Evolutionary conservation across 2,888 invertebrate genomes (phyloP), one percentile per base, ranked within the genome.

Genomic region (Hoplodrina blanda): DNA sequence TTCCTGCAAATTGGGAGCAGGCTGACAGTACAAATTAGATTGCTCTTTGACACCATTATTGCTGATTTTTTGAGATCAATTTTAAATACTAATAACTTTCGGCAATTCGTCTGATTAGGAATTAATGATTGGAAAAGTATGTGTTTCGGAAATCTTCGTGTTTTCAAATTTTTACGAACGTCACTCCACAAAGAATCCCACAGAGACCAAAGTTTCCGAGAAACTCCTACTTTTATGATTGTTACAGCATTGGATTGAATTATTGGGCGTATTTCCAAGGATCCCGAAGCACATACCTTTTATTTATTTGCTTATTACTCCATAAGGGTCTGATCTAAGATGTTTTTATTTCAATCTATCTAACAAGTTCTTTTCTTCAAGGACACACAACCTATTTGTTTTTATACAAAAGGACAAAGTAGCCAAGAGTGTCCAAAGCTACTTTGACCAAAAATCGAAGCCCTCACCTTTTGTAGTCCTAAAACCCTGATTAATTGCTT

Each of bases 401-500:
- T 10, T 37, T 37, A 0, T 0, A 2, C 13, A 13, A 44, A 15
- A 44, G 5, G 15, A 44, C 44, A 46, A 46, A 46, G 6, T 15
- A 4, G 46, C 17, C 17, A 17, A 46, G 17, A 15, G 3, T 46
- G 5, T 15, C 15, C 37, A 7, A 7, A 37, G 37, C 8, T 8
- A 37, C 37, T 37, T 37, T 37, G 8, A 5, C 17, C 2, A 41
- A n/a, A 59, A 52, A 56, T 57, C 8, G 60, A 46, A 41, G 50
- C 41, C 66, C 89, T 92, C 89, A 96, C 98, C 97, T 96, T 98
- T 98, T 68, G 98, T 98, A 69, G 98, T 98, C 84, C 98, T 97
- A 91, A 98, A 98, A 78, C 98, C 98, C 91, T 98, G 98, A 94
- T 98, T 98, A 89, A 99, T 99, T 73, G 98, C 98, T 85, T 97